Evolutionary conservation across 2,888 invertebrate genomes (phyloP).

Genomic region (Cryptophagus acutangulus): DNA sequence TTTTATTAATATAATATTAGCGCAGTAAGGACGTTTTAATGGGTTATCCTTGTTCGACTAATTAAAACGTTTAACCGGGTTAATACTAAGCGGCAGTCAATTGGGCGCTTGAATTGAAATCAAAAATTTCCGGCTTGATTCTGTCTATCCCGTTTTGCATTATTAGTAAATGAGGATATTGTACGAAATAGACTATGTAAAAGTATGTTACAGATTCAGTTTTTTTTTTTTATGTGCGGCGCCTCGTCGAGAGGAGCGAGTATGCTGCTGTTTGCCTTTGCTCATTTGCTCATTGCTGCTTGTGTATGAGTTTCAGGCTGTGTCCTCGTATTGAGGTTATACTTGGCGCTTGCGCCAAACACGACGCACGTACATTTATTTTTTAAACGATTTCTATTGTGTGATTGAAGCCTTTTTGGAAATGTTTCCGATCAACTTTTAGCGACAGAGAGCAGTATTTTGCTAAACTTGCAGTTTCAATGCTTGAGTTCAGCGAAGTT

Average conservation of each 20-base stretch:
- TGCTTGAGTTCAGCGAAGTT: too few relatives aligned
- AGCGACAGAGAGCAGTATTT: too few relatives aligned
- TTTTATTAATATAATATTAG: too few relatives aligned
- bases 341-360: conserved; percentile 12
- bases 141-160: not conserved
- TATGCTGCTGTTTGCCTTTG: too few relatives aligned
- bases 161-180: conserved; percentile 5
- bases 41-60: conserved; percentile 1
- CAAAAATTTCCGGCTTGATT: not conserved
- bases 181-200: conserved; percentile 10
- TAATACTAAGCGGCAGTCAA: not conserved
- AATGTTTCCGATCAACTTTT: too few relatives aligned
- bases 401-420: too few relatives aligned
- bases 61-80: conserved; percentile 5
- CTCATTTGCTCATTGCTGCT: too few relatives aligned
- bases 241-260: conserved; percentile 5
- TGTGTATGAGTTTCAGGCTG: not conserved
- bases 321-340: conserved; percentile 12
- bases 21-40: too few relatives aligned
- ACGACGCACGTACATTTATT: not conserved
- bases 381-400: too few relatives aligned
- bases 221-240: conserved; percentile 3
- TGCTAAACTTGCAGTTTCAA: too few relatives aligned
- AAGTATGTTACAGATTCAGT: conserved; percentile 12
- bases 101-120: too few relatives aligned